These are phyloP conservation scores for rabbit (Oryctolagus cuniculus) DNA, from an alignment of 2,113 vertebrate species.

Conservation along the genomic window mOryCun1.1 NC_091445.1:1255501-1256000, in stretches of 20 bases:
- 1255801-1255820: neutral
- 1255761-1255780: neutral
- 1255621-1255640: too few relatives aligned
- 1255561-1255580: too few relatives aligned
- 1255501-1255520: too few relatives aligned
- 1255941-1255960: neutral
- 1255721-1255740: neutral
- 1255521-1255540: too few relatives aligned
- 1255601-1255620: too few relatives aligned
- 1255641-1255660: too few relatives aligned
- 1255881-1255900: neutral
- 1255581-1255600: too few relatives aligned
- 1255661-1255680: too few relatives aligned
- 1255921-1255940: neutral
- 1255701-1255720: neutral
- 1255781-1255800: neutral
- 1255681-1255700: too few relatives aligned
- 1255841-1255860: neutral
- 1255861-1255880: neutral
- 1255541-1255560: too few relatives aligned
- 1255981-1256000: too few relatives aligned
- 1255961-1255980: neutral
- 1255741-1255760: neutral
- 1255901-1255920: neutral
- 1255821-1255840: too few relatives aligned